Evolutionary conservation across 2,113 vertebrate genomes (phyloP), one percentile per base, ranked within the genome.

Genomic region (Bufo bufo): DNA sequence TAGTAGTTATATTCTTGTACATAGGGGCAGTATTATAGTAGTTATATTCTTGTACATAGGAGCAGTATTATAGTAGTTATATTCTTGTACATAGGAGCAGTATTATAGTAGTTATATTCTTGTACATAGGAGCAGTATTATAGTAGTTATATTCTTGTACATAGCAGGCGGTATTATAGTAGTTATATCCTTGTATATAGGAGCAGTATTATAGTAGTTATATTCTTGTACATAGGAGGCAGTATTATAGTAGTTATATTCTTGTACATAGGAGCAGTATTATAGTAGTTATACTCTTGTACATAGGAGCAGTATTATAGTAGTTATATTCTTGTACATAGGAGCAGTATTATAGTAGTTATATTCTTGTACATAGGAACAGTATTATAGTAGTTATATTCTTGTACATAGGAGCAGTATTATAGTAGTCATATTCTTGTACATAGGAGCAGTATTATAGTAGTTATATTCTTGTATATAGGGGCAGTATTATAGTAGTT

Each of bases 381-480:
- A 58, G 61, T 63, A 19, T 63, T 63, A 63, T 63, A 63, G 61
- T 69, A 69, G 66, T 69, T 69, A 69, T 33, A 69, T 69, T 69
- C 66, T 33, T 69, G 66, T 33, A 69, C 8, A 69, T 69, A 45
- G 69, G 43, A 45, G 33, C 69, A 45, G 69, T 45, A 45, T 45
- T 45, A 72, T 72, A 72, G 69, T 72, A 72, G 43, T 72, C 45
- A 72, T 72, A 72, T 45, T 45, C 69, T 16, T 72, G 69, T 72
- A 72, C 12, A 72, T 45, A 72, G 69, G 4, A 5, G 69, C 33
- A 72, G 69, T 45, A 72, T 72, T 72, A 72, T 72, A 72, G 69
- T 72, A 72, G 69, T 72, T 72, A 72, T 72, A 72, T 72, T 72
- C 69, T 10, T 72, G 69, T 72, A 72, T 9, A 71, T 71, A 71